These are phyloP conservation scores for Yponomeuta plumbellus DNA, from an alignment of 2,888 invertebrate genomes.

Conservation along the genomic window DNA sequence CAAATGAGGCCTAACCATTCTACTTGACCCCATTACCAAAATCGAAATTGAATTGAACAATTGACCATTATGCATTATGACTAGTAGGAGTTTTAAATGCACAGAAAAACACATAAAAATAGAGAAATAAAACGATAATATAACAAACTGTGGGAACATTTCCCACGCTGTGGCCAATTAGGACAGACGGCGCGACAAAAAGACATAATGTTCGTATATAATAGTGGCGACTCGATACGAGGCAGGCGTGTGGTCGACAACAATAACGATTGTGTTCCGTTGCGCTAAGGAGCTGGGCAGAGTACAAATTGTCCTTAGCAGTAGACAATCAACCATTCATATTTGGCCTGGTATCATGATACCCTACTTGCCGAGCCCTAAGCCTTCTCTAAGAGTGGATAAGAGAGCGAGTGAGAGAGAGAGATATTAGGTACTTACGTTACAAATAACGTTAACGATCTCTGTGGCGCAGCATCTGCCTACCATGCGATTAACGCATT, in stretches of 20 bases:
- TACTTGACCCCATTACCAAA: conserved; percentile 27
- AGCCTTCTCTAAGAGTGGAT: too few relatives aligned
- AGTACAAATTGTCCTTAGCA: background rate
- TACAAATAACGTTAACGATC: too few relatives aligned
- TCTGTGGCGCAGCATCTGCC: too few relatives aligned
- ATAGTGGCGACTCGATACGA: conserved; percentile 18
- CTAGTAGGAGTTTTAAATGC: conserved; percentile 50
- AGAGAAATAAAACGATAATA: conserved; percentile 45
- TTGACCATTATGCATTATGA: conserved; percentile 67
- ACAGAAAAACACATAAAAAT: conserved; percentile 54
- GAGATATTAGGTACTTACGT: too few relatives aligned
- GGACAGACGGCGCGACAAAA: conserved; percentile 35
- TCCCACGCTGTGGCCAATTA: conserved; percentile 45
- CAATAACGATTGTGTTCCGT: conserved; percentile 42
- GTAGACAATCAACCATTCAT: background rate
- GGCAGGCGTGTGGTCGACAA: conserved; percentile 22
- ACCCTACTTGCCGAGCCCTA: background rate
- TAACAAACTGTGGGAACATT: conserved; percentile 47
- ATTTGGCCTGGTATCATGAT: background rate
- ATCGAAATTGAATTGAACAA: conserved; percentile 61
- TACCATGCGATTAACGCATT: too few relatives aligned
- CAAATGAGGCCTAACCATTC: conserved; percentile 4
- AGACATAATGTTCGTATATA: conserved; percentile 14
- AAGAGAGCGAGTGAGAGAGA: too few relatives aligned
- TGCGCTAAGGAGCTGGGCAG: background rate